Conservation (phyloP, 2,888 invertebrate genomes). For the Caenorhabditis zanzibari region DNA sequence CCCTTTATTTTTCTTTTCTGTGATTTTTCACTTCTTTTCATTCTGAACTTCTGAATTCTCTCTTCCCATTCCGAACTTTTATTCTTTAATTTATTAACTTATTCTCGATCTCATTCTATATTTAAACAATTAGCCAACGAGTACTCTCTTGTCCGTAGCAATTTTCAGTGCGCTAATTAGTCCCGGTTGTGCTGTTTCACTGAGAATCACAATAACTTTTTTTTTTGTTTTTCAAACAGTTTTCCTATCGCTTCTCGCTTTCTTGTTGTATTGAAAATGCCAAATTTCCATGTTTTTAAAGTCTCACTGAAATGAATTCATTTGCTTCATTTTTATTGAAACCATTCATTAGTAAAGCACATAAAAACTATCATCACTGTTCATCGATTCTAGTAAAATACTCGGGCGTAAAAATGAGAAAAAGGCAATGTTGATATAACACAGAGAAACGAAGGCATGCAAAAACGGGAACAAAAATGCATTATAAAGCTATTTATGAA, state of each 20-base stretch:
- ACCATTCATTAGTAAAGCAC: conserved; percentile 19
- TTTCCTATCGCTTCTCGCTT: conserved; percentile 52
- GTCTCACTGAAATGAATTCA: conserved; percentile 27
- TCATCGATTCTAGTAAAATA: conserved; percentile 12
- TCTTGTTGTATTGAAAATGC: conserved; percentile 25
- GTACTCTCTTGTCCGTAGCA: conserved; percentile 49
- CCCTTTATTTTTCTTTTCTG: conserved; percentile 43
- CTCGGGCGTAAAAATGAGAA: conserved; percentile 22
- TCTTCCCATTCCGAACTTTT: conserved; percentile 84
- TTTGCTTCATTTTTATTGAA: neutral
- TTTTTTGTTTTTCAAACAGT: conserved; percentile 24
- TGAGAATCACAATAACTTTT: conserved; percentile 3
- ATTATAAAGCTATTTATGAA: conserved; percentile 61
- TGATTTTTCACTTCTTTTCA: conserved; percentile 50
- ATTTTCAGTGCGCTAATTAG: conserved; percentile 21
- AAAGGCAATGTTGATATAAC: conserved; percentile 30
- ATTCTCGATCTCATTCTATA: neutral
- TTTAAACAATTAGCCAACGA: conserved; percentile 41
- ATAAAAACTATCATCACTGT: conserved; percentile 15
- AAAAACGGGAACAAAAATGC: conserved; percentile 3
- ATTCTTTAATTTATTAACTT: neutral
- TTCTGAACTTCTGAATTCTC: conserved; percentile 21
- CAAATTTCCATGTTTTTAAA: conserved; percentile 19
- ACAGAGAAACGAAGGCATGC: conserved; percentile 10
- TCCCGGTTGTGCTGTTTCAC: conserved; percentile 44